Evolutionary conservation across 1,140 invertebrate species (phyloP).

Genomic region (Caenorhabditis brenneri): DNA sequence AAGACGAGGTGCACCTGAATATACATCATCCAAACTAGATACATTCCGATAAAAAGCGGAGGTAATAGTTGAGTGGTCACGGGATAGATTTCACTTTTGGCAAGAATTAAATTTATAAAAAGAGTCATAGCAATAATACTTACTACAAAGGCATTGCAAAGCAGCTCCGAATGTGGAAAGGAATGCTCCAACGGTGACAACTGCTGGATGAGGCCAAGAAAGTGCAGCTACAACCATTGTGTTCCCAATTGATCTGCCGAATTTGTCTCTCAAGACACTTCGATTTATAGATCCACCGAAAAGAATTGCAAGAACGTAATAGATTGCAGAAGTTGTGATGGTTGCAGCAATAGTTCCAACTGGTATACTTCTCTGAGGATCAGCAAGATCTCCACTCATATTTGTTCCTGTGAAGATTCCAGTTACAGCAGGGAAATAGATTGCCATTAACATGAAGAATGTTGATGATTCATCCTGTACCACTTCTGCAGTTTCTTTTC

Average conservation of each 20-base stretch:
- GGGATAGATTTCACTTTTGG: constrained; percentile 1
- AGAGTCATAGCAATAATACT: constrained; percentile 23
- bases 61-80: neutral
- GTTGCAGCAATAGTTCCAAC: constrained; percentile 95
- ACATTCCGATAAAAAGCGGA: neutral
- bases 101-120: neutral
- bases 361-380: constrained; percentile 89
- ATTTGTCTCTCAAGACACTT: constrained; percentile 88
- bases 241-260: constrained; percentile 74
- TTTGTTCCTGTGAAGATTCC: constrained; percentile 68
- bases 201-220: constrained; percentile 97
- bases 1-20: constrained; percentile 76
- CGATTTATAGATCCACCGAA: constrained; percentile 94
- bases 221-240: constrained; percentile 92
- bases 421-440: constrained; percentile 98
- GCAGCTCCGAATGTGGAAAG: constrained; percentile 95
- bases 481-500: constrained; percentile 75
- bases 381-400: constrained; percentile 80
- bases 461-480: constrained; percentile 88
- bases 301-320: constrained; percentile 84
- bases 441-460: constrained; percentile 95
- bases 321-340: constrained; percentile 91
- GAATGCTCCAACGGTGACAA: constrained; percentile 95
- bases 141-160: constrained; percentile 92
- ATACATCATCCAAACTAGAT: constrained; percentile 19